Base-by-base conservation (phyloP, 2,113 vertebrate species). In the Elephantulus edwardii region DNA sequence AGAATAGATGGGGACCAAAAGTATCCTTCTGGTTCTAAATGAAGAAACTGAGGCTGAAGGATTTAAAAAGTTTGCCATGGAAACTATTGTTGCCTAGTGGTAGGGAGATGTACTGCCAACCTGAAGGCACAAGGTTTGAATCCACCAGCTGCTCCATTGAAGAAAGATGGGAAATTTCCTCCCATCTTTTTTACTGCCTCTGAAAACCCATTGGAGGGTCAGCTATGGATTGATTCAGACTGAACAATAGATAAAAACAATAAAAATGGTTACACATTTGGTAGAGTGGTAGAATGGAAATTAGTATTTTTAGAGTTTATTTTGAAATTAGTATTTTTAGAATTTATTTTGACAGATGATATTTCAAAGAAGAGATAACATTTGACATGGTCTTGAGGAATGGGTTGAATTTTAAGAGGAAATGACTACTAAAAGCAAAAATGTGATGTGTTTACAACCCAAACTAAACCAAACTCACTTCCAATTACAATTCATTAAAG, bases 41-140 rank as follows among this genome's bases (percentile, higher is more conserved):
- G 19, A 85, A 30, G 28, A 86, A 91, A 76, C 22, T 86, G 11
- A 89, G 68, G 7, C 26, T 86, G 75, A 80, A 17, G 52, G 17
- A 86, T 89, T 82, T 74, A 90, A 16, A 50, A 87, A 83, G 10
- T 90, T 86, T 50, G 6, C 24, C 40, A 40, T 64, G n/a, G n/a
- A n/a, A n/a, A n/a, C n/a, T n/a, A n/a, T n/a, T n/a, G n/a, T n/a
- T n/a, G n/a, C n/a, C n/a, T n/a, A n/a, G n/a, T n/a, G n/a, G n/a
- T n/a, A n/a, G n/a, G n/a, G n/a, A n/a, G n/a, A n/a, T n/a, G n/a
- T n/a, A n/a, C n/a, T n/a, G n/a, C n/a, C n/a, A n/a, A n/a, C n/a
- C n/a, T n/a, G n/a, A n/a, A n/a, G n/a, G n/a, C n/a, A n/a, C n/a
- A n/a, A n/a, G n/a, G n/a, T n/a, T n/a, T n/a, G n/a, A n/a, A n/a